A percentile compares a stretch with the other conserved stretches of the same genome.
Evolutionary conservation across 2,888 invertebrate genomes (phyloP).

Genomic region (Morpho achilles): DNA sequence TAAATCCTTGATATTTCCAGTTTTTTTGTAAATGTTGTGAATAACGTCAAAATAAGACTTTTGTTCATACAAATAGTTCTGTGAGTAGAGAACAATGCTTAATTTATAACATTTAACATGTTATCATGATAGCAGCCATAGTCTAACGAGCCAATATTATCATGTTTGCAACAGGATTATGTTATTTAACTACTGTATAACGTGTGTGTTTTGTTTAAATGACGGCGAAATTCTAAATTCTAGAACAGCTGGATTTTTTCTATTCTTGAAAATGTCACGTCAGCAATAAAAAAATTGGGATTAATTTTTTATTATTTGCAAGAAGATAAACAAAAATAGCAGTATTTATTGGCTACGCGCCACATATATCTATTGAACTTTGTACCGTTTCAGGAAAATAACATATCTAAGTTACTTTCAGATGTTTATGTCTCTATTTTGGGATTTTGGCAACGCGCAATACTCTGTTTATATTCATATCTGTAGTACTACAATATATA

Average conservation of each 20-base stretch:
- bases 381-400: slow-evolving; percentile 70
- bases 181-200: background rate
- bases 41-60: too few relatives aligned
- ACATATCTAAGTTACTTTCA: slow-evolving; percentile 54
- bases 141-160: background rate
- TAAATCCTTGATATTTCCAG: too few relatives aligned
- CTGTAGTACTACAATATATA: background rate
- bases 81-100: slow-evolving; percentile 3
- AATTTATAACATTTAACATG: background rate
- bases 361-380: slow-evolving; percentile 67
- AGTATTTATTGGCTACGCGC: slow-evolving; percentile 56
- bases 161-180: background rate
- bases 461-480: slow-evolving; percentile 20
- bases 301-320: background rate
- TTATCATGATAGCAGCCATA: background rate
- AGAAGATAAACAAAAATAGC: slow-evolving; percentile 30
- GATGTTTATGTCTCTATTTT: slow-evolving; percentile 62
- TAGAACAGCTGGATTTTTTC: too few relatives aligned
- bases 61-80: background rate
- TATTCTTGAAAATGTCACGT: background rate
- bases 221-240: too few relatives aligned
- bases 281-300: background rate
- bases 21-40: too few relatives aligned
- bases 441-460: slow-evolving; percentile 50
- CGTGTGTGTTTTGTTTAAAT: too few relatives aligned